Conservation (phyloP, 2,113 vertebrate genomes). For the Nerophis ophidion region DNA sequence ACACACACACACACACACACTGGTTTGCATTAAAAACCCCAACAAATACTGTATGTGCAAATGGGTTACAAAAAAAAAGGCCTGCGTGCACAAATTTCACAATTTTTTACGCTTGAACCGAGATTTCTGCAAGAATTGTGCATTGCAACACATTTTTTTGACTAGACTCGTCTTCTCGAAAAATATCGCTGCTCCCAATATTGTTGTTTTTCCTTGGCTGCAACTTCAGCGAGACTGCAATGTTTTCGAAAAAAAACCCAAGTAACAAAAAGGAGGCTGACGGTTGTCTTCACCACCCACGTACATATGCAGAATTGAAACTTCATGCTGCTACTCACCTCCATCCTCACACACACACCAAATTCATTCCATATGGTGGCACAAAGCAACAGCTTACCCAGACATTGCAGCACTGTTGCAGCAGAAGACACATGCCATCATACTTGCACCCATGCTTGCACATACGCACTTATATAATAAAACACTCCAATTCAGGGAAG, state of each 20-base stretch:
- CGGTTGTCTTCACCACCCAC: constrained; percentile 35
- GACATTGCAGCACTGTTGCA: constrained; percentile 45
- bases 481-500: constrained; percentile 12
- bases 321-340: constrained; percentile 11
- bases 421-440: constrained; percentile 20
- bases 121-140: constrained; percentile 8
- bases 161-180: background rate
- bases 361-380: constrained; percentile 14
- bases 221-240: background rate
- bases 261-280: constrained; percentile 49
- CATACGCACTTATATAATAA: constrained; percentile 7
- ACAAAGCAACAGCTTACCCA: constrained; percentile 17
- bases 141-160: background rate
- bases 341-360: constrained; percentile 7
- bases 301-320: constrained; percentile 16
- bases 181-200: background rate
- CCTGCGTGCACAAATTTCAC: constrained; percentile 1
- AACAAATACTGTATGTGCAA: constrained; percentile 6
- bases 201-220: background rate
- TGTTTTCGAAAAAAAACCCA: constrained; percentile 1
- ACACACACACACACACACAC: background rate
- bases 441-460: constrained; percentile 6
- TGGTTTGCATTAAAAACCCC: constrained; percentile 8
- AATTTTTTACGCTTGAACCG: constrained; percentile 9
- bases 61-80: constrained; percentile 28